phyloP scores from a whole-genome alignment of 2,888 invertebrate genomes.

The Lobophora halterata region DNA sequence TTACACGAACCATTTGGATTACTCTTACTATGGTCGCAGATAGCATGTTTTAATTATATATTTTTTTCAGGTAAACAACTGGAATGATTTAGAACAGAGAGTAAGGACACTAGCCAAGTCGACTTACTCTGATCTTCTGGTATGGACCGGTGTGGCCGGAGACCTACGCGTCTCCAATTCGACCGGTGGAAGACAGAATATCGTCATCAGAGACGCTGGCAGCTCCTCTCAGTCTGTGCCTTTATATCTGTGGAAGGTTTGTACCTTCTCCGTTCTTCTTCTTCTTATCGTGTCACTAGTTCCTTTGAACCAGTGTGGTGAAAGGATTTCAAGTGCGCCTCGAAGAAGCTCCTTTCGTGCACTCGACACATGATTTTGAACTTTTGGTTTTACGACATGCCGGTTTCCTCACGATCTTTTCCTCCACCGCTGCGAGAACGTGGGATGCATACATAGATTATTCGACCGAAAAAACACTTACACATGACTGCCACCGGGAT shows the following conservation, averaged over 20 bases:
- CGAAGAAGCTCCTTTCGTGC: too few species aligned
- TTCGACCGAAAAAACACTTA: too few species aligned
- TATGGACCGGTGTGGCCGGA: conserved; percentile 45
- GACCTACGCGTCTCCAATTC: conserved; percentile 16
- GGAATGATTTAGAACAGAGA: conserved; percentile 47
- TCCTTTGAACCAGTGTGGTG: too few species aligned
- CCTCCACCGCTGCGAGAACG: too few species aligned
- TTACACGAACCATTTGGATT: too few species aligned
- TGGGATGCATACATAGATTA: too few species aligned
- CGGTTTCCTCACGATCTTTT: too few species aligned
- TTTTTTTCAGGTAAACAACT: conserved; percentile 42
- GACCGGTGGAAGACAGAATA: conserved; percentile 8
- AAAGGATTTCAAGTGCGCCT: too few species aligned
- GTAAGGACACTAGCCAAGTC: conserved; percentile 39
- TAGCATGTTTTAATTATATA: neutral
- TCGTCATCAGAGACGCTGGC: conserved; percentile 15
- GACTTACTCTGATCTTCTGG: conserved; percentile 29
- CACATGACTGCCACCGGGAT: too few species aligned
- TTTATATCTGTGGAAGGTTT: conserved; percentile 56
- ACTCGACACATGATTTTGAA: too few species aligned
- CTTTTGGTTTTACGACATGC: too few species aligned
- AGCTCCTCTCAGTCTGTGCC: conserved; percentile 34
- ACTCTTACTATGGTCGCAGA: neutral
- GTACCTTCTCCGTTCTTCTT: neutral
- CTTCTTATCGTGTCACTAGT: too few species aligned